phyloP scores from a whole-genome alignment of 2,113 vertebrate species.

The Esox niger region DNA sequence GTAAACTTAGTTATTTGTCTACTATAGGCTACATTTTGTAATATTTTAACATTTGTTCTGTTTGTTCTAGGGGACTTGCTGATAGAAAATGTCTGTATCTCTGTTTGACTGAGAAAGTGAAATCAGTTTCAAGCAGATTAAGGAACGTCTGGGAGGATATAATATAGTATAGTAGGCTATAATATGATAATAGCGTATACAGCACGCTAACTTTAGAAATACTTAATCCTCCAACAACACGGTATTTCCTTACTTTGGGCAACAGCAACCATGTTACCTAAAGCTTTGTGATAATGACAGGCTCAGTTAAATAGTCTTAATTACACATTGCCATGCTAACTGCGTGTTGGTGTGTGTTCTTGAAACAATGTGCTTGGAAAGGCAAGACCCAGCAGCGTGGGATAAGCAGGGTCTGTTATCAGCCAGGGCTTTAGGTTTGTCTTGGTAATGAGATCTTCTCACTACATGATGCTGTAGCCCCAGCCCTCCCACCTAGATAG shows the following conservation, averaged over 20 bases:
- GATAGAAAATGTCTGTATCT: too few relatives aligned
- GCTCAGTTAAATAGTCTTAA: conserved; percentile 59
- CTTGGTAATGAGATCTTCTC: conserved; percentile 42
- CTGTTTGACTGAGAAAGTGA: background rate
- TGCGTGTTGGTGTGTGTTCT: conserved; percentile 56
- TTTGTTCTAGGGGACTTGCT: background rate
- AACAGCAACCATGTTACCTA: conserved; percentile 41
- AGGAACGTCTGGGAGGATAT: too few relatives aligned
- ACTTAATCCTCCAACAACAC: too few relatives aligned
- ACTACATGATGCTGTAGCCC: conserved; percentile 34
- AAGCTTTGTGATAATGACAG: conserved; percentile 59
- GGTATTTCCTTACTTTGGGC: too few relatives aligned
- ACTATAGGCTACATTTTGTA: too few relatives aligned
- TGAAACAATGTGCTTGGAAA: conserved; percentile 50
- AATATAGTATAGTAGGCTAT: background rate
- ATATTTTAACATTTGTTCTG: background rate
- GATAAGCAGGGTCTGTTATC: conserved; percentile 56
- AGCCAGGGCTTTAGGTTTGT: conserved; percentile 52
- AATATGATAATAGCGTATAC: too few relatives aligned
- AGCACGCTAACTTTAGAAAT: too few relatives aligned
- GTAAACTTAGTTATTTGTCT: too few relatives aligned
- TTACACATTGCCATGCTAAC: conserved; percentile 68
- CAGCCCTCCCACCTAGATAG: conserved; percentile 50
- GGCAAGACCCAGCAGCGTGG: conserved; percentile 51
- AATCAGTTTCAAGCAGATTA: background rate